These are phyloP conservation scores for Eidolon helvum DNA, from an alignment of 2,113 vertebrate genomes.

Conservation along the genomic window DNA sequence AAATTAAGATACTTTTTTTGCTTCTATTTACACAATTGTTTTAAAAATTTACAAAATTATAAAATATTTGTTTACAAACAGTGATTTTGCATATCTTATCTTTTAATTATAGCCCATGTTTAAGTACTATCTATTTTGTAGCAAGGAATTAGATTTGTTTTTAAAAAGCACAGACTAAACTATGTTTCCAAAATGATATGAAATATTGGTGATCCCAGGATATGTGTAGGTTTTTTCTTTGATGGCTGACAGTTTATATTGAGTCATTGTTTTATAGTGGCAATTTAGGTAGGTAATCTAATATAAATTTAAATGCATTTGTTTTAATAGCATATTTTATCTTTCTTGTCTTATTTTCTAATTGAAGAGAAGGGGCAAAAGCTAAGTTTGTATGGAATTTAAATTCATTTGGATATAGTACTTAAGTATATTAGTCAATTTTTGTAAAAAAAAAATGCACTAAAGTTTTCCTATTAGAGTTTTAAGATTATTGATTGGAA, in stretches of 20 bases:
- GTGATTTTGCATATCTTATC: constrained; percentile 33
- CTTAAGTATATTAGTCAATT: constrained; percentile 78
- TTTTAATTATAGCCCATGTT: constrained; percentile 21
- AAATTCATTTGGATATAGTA: constrained; percentile 78
- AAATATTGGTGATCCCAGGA: constrained; percentile 47
- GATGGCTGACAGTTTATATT: constrained; percentile 62
- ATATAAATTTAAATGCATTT: constrained; percentile 76
- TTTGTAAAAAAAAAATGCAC: constrained; percentile 82
- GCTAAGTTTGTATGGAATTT: constrained; percentile 77
- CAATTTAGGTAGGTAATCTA: constrained; percentile 69
- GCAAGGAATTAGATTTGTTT: constrained; percentile 46
- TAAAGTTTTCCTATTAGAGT: constrained; percentile 84
- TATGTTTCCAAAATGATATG: constrained; percentile 46
- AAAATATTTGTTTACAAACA: constrained; percentile 15
- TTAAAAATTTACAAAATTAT: constrained; percentile 18
- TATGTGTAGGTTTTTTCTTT: constrained; percentile 69
- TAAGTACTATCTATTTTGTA: constrained; percentile 33
- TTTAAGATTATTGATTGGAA: constrained; percentile 85
- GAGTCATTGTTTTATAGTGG: constrained; percentile 69
- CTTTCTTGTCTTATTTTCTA: constrained; percentile 59
- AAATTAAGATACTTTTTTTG: constrained; percentile 30
- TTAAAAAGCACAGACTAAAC: constrained; percentile 52
- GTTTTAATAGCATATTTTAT: constrained; percentile 71
- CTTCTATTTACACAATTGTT: constrained; percentile 34
- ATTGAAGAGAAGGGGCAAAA: constrained; percentile 68